A percentile compares a stretch with the other conserved stretches of the same genome.
phyloP scores from a whole-genome alignment of 1,140 invertebrate species.

The Phortica variegata region DNA sequence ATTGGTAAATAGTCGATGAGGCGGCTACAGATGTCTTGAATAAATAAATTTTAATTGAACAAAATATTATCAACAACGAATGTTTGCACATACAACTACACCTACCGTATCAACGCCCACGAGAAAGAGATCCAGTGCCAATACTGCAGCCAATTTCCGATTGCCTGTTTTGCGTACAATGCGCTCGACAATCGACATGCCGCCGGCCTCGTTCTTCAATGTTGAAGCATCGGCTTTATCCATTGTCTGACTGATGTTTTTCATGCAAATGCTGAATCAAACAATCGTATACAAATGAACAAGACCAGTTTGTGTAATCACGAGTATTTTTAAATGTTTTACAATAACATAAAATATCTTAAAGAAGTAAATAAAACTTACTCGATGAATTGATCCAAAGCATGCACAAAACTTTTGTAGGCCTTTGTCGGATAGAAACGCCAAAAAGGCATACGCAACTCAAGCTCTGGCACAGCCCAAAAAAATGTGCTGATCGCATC shows the following conservation, averaged over 20 bases:
- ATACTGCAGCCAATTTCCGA: constrained; percentile 70
- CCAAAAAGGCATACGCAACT: constrained; percentile 80
- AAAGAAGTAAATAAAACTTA: constrained; percentile 52
- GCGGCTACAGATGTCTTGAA: constrained; percentile 75
- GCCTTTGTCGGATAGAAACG: constrained; percentile 72
- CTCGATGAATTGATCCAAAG: constrained; percentile 72
- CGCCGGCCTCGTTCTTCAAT: constrained; percentile 55
- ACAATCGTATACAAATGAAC: constrained; percentile 41
- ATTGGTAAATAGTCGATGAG: constrained; percentile 76
- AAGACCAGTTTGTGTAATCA: too few relatives aligned
- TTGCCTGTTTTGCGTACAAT: constrained; percentile 65
- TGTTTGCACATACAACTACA: not conserved
- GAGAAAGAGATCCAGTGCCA: constrained; percentile 80
- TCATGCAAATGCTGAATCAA: constrained; percentile 63
- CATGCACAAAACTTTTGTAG: constrained; percentile 72
- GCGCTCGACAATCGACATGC: constrained; percentile 67
- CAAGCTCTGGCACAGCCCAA: constrained; percentile 74
- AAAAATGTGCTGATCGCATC: constrained; percentile 78
- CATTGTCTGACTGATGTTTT: constrained; percentile 62
- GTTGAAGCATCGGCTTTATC: constrained; percentile 56
- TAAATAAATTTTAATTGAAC: not conserved
- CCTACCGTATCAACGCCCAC: constrained; percentile 85
- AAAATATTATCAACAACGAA: too few relatives aligned
- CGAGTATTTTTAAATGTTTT: not conserved
- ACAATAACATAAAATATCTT: not conserved